Evolutionary conservation across 2,113 vertebrate genomes (phyloP), one percentile per base, ranked within the genome.

Genomic region (Hymenochirus boettgeri): DNA sequence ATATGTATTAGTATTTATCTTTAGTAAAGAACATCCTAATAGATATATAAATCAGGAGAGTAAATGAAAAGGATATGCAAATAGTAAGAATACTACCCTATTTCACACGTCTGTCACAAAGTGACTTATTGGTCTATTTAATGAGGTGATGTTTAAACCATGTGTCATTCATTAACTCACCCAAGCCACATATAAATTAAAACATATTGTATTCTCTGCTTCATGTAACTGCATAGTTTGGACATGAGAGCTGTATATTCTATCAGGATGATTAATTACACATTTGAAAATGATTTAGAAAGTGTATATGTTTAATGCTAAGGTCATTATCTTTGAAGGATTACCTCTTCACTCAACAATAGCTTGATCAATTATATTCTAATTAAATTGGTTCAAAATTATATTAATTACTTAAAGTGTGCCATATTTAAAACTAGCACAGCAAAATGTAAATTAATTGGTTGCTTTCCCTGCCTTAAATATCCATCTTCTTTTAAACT

Each of bases 1-100:
- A 56, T 63, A 63, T 63, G 26, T 22, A 65, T 56, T 35, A 65
- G 13, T 31, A 13, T 26, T 55, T 29, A 51, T 6, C 11, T 18
- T 5, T 25, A 22, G 51, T 22, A 27, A 33, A 56, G 24, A 19
- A 29, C 23, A 56, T 2, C 19, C 22, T 31, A 65, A 56, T 23
- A 45, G 33, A 46, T 47, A 46, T 35, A 62, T 10, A 62, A 62
- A 25, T 25, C 25, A 52, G 6, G 18, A 37, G 61, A 24, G 15
- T 19, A 29, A 53, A 15, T 15, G 22, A 52, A 37, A 52, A 62
- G 31, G 19, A 17, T 52, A 13, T 37, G 31, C 33, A 62, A 62
- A 50, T 35, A 4, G 19, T 50, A 2, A 15, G 35, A 51, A 33
- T 35, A 35, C 27, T 5, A n/a, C n/a, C n/a, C n/a, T n/a, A 42